Evolutionary conservation across 2,888 invertebrate species (phyloP), one percentile per base, ranked within the genome.

Genomic region (Nebria brevicollis): DNA sequence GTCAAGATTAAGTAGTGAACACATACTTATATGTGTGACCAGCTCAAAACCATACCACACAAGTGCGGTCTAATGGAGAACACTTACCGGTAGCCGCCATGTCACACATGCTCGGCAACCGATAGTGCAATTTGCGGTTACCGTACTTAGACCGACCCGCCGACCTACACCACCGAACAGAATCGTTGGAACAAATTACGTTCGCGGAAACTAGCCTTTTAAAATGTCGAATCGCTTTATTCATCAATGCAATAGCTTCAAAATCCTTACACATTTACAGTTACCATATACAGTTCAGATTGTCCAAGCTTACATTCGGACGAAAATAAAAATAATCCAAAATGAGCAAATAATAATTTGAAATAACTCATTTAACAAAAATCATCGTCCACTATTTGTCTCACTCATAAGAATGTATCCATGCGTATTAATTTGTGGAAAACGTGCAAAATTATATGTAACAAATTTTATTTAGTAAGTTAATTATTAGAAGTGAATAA

Each of bases 11-110:
- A 26, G 70, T 70, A 25, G 25, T 34, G 70, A 25, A 70, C 34
- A 70, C 26, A 70, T 70, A 70, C 70, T 70, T 70, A 26, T 34
- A 10, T 34, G 34, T 70, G 26, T 70, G 70, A 70, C 13, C 70
- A 11, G 13, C 11, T 54, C 54, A 54, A 54, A 54, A 54, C n/a
- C 68, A 68, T 15, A 68, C 70, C 70, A 20, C 70, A 70, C 26
- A 70, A 70, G 70, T 70, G 70, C 70, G 11, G 70, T 70, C 70
- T 70, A 70, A 70, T 70, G 70, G 70, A 70, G 70, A 70, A 70
- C 70, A 70, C 70, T 70, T 70, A 70, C 70, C 70, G 70, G 26
- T 34, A 13, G 11, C 11, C 70, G 70, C 54, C 54, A 26, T 70
- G 70, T 70, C 70, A 70, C 70, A 70, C 70, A 70, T 70, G 25